These are phyloP conservation scores for Nomada goodeniana DNA, from an alignment of 2,888 invertebrate genomes.

Conservation along the genomic window DNA sequence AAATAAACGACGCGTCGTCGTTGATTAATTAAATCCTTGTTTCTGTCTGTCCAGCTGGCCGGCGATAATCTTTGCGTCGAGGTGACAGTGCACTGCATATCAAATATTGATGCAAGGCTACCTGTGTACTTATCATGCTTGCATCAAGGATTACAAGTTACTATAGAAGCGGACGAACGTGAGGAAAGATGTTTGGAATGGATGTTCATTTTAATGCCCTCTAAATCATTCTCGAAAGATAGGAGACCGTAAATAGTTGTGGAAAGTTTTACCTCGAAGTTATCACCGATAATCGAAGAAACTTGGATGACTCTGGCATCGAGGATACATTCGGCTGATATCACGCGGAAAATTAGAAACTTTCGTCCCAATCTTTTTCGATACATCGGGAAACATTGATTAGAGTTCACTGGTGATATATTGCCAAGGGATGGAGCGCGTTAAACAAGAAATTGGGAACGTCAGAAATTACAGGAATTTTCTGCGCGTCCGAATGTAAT, in stretches of 20 bases:
- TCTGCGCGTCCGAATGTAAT: background rate
- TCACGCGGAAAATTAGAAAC: slow-evolving; percentile 48
- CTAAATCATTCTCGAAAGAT: background rate
- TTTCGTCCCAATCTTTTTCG: slow-evolving; percentile 41
- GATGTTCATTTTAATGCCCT: background rate
- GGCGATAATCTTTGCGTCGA: background rate
- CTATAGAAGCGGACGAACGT: no score
- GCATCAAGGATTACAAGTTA: background rate
- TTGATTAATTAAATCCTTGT: slow-evolving; percentile 41
- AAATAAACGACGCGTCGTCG: slow-evolving; percentile 34
- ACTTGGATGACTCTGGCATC: slow-evolving; percentile 13
- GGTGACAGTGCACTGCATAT: background rate
- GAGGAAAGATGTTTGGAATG: no score
- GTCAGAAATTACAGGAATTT: slow-evolving; percentile 1
- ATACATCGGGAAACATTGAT: slow-evolving; percentile 49
- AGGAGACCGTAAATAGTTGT: slow-evolving; percentile 19
- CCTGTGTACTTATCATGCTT: background rate
- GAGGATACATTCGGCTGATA: slow-evolving; percentile 23
- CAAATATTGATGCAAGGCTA: slow-evolving; percentile 6
- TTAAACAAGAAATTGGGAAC: slow-evolving; percentile 30
- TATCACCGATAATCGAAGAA: slow-evolving; percentile 28
- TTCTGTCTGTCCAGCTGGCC: background rate
- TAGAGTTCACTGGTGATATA: slow-evolving; percentile 41
- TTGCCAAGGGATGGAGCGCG: slow-evolving; percentile 29
- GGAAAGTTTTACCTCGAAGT: slow-evolving; percentile 19